Base-by-base conservation (phyloP, 2,113 vertebrate species). In the Chaetura pelagica region DNA sequence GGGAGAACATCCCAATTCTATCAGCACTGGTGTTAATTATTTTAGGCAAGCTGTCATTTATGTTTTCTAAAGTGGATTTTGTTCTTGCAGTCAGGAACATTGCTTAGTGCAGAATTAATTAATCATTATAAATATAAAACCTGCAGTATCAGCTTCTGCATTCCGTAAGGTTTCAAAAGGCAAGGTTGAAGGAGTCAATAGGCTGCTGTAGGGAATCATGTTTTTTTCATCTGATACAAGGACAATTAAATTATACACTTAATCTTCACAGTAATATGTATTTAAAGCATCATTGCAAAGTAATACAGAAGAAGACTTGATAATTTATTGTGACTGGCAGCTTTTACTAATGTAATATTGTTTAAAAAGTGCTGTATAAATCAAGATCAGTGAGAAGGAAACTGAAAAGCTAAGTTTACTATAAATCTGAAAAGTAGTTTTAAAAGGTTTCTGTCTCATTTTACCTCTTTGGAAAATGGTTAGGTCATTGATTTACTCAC, bases 61-160 rank as follows among this genome's bases (percentile, higher is more conserved):
- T 97, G 97, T 96, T 98, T 98, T 98, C 97, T 97, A 98, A 98
- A 98, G 98, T 98, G 98, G 97, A 98, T 98, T 98, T 98, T 98
- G 97, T 98, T 98, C 98, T 97, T 98, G 95, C 96, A 98, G 98
- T 98, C 97, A 98, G 98, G 98, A 98, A 98, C 98, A 98, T 98
- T 98, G 98, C 98, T 98, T 98, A 97, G 98, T 96, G 97, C 97
- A 98, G 98, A 98, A 98, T 98, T 98, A 98, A 98, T 98, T 98
- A 98, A 98, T 98, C 98, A 98, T 98, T 98, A 98, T 98, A 98
- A 98, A 98, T 98, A 98, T 97, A 98, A 98, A 98, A 98, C 98
- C 97, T 98, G 98, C 98, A 98, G 98, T 97, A 98, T 98, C 98
- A 98, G 98, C 98, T 98, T 94, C 97, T 98, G 90, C 54, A 84